These are phyloP conservation scores for Aphelinus atriplicis DNA, from an alignment of 1,140 invertebrate genomes.

Conservation along the genomic window DNA sequence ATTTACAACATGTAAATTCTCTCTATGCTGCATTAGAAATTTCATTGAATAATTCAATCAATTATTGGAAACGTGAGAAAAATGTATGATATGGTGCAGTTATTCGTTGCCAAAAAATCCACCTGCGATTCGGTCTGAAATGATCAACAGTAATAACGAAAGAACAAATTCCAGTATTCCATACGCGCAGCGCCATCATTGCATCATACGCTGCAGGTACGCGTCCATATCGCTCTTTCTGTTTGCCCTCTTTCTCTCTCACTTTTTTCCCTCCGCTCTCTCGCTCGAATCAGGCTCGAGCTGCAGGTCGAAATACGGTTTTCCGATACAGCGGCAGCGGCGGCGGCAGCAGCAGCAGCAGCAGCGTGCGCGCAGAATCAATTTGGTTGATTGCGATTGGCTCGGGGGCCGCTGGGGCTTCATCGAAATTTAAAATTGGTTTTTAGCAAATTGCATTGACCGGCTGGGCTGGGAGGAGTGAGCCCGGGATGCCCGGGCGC, in stretches of 20 bases:
- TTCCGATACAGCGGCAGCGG: conserved; percentile 33
- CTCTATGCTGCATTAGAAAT: too few relatives aligned
- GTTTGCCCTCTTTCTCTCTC: neutral
- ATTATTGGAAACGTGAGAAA: too few relatives aligned
- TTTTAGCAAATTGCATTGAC: conserved; percentile 43
- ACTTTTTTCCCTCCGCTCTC: conserved; percentile 6
- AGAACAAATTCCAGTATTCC: neutral
- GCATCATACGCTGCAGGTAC: neutral
- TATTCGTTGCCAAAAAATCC: neutral
- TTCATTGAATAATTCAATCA: too few relatives aligned
- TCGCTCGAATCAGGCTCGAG: conserved; percentile 14
- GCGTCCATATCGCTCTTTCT: neutral
- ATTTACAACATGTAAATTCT: too few relatives aligned
- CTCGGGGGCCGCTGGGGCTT: conserved; percentile 17
- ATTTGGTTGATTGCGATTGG: conserved; percentile 43
- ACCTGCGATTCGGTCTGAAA: neutral
- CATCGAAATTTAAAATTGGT: conserved; percentile 46
- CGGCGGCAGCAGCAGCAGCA: neutral
- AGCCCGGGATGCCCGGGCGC: neutral
- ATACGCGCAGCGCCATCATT: conserved; percentile 7
- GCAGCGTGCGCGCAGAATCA: conserved; percentile 29
- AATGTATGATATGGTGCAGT: too few relatives aligned
- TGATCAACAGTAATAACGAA: neutral
- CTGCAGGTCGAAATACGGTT: conserved; percentile 25
- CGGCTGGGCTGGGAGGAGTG: conserved; percentile 8